Conservation (phyloP, 2,888 invertebrate species). For the Nymphalis c-album region DNA sequence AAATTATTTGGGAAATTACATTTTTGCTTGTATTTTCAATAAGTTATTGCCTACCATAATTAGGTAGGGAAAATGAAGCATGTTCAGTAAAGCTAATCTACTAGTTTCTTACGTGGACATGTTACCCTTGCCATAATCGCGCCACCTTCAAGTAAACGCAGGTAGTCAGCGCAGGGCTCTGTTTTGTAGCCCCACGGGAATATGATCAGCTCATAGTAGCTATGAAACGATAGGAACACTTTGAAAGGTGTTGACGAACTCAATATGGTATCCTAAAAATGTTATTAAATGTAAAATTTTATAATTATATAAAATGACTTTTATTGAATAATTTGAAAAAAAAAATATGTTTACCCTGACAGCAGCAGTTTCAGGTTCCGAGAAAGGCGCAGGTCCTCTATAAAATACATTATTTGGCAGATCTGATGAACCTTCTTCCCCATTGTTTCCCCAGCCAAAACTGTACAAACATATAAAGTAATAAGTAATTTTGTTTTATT, state of each 20-base stretch:
- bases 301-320: no score
- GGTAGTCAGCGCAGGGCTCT: constrained; percentile 68
- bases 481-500: no score
- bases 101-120: constrained; percentile 41
- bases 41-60: no score
- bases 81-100: constrained; percentile 25
- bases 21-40: no score
- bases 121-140: constrained; percentile 70
- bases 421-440: constrained; percentile 87
- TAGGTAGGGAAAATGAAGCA: background rate
- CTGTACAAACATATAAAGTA: constrained; percentile 48
- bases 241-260: constrained; percentile 61
- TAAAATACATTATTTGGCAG: constrained; percentile 90
- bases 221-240: constrained; percentile 73
- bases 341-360: constrained; percentile 60
- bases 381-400: constrained; percentile 89
- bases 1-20: no score
- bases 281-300: no score
- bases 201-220: constrained; percentile 72
- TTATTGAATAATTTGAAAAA: no score
- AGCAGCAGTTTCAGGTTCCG: constrained; percentile 92
- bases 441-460: constrained; percentile 90
- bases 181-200: constrained; percentile 72
- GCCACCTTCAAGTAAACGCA: constrained; percentile 66
- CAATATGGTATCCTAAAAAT: constrained; percentile 66